Evolutionary conservation across 2,888 invertebrate species (phyloP).

Genomic region (Lamellibrachia columna): DNA sequence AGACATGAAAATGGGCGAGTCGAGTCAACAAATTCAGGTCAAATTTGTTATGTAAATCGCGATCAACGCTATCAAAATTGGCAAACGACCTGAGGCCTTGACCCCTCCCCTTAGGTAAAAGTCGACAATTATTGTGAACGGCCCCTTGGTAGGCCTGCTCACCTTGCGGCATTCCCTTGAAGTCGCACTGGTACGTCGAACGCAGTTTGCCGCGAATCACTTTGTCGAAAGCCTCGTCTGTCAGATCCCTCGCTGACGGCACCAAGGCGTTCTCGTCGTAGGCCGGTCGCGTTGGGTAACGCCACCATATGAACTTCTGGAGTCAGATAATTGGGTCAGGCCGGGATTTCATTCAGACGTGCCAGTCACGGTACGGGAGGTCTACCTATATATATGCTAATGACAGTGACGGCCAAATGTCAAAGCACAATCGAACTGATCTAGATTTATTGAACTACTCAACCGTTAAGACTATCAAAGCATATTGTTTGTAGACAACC

Average conservation of each 20-base stretch:
- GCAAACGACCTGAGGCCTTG: too few species aligned
- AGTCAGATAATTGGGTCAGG: not conserved
- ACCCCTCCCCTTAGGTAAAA: too few species aligned
- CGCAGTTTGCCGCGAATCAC: constrained; percentile 33
- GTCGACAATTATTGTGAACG: not conserved
- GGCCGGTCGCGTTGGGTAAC: constrained; percentile 29
- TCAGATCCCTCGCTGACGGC: constrained; percentile 18
- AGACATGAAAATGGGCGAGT: too few species aligned
- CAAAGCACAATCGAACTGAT: not conserved
- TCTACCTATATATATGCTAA: too few species aligned
- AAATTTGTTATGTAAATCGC: too few species aligned
- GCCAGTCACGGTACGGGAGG: not conserved
- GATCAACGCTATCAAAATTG: too few species aligned
- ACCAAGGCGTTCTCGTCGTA: constrained; percentile 14
- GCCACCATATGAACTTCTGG: constrained; percentile 33
- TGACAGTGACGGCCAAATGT: not conserved
- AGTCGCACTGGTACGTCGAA: constrained; percentile 33
- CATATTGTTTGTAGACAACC: not conserved
- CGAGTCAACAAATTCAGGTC: too few species aligned
- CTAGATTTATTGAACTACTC: not conserved
- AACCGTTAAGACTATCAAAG: not conserved
- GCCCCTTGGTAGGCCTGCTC: not conserved
- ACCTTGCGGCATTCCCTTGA: constrained; percentile 31
- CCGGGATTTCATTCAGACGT: not conserved
- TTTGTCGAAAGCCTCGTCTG: constrained; percentile 31